Percentiles rank a stretch among this genome's conserved stretches.
Conservation (phyloP, 1,140 invertebrate genomes). For the Drosophila melanica region DNA sequence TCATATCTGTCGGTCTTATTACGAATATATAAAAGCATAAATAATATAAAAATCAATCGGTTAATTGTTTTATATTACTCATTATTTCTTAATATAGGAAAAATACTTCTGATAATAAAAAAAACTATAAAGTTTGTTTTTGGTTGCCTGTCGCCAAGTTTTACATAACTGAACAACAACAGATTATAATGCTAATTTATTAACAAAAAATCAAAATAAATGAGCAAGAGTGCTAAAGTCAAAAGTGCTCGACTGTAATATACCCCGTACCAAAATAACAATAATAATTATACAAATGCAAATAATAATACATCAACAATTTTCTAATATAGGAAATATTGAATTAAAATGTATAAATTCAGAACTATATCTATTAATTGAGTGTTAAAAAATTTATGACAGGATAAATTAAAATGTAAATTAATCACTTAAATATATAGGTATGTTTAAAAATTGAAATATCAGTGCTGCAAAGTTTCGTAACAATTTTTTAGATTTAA, state of each 20-base stretch:
- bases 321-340: neutral
- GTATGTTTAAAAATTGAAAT: neutral
- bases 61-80: too few species aligned
- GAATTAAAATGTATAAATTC: too few species aligned
- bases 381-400: too few species aligned
- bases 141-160: neutral
- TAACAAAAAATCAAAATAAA: conserved; percentile 3
- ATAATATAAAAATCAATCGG: too few species aligned
- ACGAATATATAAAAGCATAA: too few species aligned
- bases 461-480: neutral
- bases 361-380: too few species aligned
- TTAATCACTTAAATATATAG: too few species aligned
- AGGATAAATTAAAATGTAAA: too few species aligned
- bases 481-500: neutral
- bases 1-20: too few species aligned
- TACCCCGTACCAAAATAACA: neutral
- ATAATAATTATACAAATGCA: neutral
- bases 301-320: neutral
- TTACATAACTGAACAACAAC: conserved; percentile 4
- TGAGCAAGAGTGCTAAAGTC: neutral
- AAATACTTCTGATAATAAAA: neutral
- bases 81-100: neutral
- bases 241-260: neutral
- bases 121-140: conserved; percentile 1
- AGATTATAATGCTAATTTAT: conserved; percentile 15